phyloP scores from a whole-genome alignment of 2,888 invertebrate genomes.

The Phytoseiulus persimilis region DNA sequence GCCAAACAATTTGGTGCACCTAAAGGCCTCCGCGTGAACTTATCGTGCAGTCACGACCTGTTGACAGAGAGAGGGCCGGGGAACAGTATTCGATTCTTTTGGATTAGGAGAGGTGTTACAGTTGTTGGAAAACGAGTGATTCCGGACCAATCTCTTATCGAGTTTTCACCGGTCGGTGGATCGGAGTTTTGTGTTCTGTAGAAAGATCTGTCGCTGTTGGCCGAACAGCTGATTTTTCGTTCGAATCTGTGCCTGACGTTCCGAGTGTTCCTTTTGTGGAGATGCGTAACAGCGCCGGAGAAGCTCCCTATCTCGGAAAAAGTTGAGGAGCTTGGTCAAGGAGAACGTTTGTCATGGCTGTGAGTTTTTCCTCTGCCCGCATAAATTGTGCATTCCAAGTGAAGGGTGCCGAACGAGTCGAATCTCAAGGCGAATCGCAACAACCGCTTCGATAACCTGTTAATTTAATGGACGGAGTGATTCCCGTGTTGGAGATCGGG shows the following conservation, averaged over 20 bases:
- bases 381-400: neutral
- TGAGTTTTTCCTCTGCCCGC: neutral
- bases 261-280: neutral
- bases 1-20: neutral
- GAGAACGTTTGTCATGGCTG: neutral
- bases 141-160: neutral
- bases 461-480: too few relatives aligned
- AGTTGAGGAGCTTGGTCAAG: neutral
- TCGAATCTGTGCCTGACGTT: neutral
- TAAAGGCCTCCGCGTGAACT: conserved; percentile 23
- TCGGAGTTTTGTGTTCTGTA: neutral
- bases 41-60: neutral
- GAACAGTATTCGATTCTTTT: neutral
- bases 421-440: neutral
- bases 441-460: neutral
- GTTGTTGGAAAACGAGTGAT: neutral
- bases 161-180: neutral
- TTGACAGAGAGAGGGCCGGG: neutral
- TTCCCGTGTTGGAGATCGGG: too few relatives aligned
- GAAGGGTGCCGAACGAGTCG: neutral
- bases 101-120: neutral
- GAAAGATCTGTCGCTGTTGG: neutral
- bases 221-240: neutral
- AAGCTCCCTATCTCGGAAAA: neutral
- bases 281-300: neutral